Base-by-base conservation (phyloP, 2,888 invertebrate species). In the Phortica magna region DNA sequence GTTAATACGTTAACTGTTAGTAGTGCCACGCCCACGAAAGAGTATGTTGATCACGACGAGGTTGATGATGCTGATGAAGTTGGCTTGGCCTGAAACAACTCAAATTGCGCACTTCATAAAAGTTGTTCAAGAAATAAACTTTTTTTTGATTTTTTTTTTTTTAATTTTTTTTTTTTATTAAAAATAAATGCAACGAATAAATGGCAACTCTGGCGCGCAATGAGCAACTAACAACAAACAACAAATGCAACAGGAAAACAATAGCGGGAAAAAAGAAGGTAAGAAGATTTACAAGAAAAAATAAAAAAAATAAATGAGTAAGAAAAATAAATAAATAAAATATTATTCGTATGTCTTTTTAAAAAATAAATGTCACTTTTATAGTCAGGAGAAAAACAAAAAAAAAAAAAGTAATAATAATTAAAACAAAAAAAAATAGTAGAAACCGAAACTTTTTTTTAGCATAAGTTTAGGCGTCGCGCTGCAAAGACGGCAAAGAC, bases 1-100 rank as follows among this genome's bases (percentile, higher is more conserved):
- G 90, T 90, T 90, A 90, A 90, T 85, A 78, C 77, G 76, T 75
- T 39, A 61, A 61, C 10, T 19, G 10, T 19, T 12, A 67, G 78
- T 73, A 67, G 41, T 31, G 31, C 61, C 48, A 48, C 14, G 9
- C 48, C 48, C 48, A 9, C 9, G 2, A 5, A 48, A 4, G 3
- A 4, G 31, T 31, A 48, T 48, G 48, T 12, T 14, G 10, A 48
- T 14, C 48, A 48, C 48, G 48, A 1, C 2, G 48, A 48, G 1
- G 48, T 2, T 12, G 10, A 43, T 7, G 10, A 43, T 9, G 10
- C 2, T 14, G 48, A 48, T 6, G 14, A 48, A 5, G 14, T 5
- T 48, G 48, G 48, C 48, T 9, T 9, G 10, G 14, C 10, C 48
- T 48, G 7, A 48, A 48, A 48, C 14, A 48, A 9, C 48, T 12